Percentiles rank a stretch among this genome's conserved stretches.
Conservation (phyloP, 1,140 invertebrate genomes). For the Cherax destructor region DNA sequence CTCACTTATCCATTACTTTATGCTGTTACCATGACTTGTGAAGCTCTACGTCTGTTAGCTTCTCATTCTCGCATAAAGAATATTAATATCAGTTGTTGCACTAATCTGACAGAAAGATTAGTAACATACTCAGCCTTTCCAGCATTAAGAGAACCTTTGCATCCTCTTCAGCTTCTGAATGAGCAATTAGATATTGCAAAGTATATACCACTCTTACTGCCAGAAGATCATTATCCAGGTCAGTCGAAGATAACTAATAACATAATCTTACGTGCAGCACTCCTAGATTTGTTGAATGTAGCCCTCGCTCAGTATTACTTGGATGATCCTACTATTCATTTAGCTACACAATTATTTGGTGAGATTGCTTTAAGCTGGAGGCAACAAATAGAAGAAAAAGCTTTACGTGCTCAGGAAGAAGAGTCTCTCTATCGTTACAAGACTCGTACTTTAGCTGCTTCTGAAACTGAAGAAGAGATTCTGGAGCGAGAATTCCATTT, state of each 20-base stretch:
- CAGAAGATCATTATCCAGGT: constrained; percentile 40
- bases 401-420: constrained; percentile 83
- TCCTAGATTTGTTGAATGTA: constrained; percentile 71
- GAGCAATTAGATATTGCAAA: constrained; percentile 18
- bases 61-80: constrained; percentile 8
- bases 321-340: constrained; percentile 73
- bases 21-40: constrained; percentile 57
- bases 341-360: constrained; percentile 79
- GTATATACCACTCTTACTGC: constrained; percentile 10
- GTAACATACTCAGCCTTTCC: constrained; percentile 59
- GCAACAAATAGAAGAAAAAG: constrained; percentile 82
- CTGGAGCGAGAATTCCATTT: constrained; percentile 82
- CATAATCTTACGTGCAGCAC: constrained; percentile 66
- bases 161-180: constrained; percentile 41
- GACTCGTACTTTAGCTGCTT: constrained; percentile 74
- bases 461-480: constrained; percentile 84
- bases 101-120: constrained; percentile 29
- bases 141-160: constrained; percentile 40
- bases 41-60: constrained; percentile 32
- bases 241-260: constrained; percentile 53
- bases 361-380: constrained; percentile 84
- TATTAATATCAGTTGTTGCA: constrained; percentile 31
- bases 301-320: constrained; percentile 76
- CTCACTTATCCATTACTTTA: constrained; percentile 70
- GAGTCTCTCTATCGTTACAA: constrained; percentile 89